Percentiles rank a stretch among this genome's conserved stretches.
Conservation (phyloP, 2,113 vertebrate species). For the Lophotis ruficrista region DNA sequence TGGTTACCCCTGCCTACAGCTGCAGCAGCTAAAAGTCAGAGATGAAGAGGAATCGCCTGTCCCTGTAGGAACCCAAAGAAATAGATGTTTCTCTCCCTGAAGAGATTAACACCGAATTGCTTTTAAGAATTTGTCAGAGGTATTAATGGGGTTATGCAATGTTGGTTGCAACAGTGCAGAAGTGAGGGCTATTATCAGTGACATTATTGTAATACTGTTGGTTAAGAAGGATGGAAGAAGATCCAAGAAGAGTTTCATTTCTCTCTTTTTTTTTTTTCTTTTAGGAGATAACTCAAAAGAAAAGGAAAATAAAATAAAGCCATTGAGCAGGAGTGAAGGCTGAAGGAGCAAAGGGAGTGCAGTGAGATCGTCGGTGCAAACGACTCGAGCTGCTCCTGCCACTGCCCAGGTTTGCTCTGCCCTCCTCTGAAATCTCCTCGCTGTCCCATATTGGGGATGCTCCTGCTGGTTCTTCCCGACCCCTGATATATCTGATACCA, state of each 20-base stretch:
- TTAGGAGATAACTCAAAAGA: not conserved
- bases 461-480: not conserved
- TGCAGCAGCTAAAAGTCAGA: not conserved
- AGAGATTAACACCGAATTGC: not conserved
- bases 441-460: not conserved
- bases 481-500: not conserved
- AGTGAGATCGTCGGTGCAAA: accelerated
- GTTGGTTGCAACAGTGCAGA: not conserved
- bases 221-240: not conserved
- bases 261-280: not conserved
- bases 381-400: accelerated
- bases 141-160: not conserved
- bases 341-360: not conserved
- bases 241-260: not conserved
- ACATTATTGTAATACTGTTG: not conserved
- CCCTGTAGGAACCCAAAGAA: not conserved
- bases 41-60: not conserved
- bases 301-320: not conserved
- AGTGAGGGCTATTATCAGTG: not conserved
- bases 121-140: not conserved
- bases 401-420: not conserved
- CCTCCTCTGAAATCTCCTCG: not conserved
- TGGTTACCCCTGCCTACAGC: not conserved
- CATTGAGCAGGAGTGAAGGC: not conserved
- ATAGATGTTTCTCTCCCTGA: not conserved